phyloP scores from a whole-genome alignment of 2,888 invertebrate species.

The Megalurothrips usitatus region DNA sequence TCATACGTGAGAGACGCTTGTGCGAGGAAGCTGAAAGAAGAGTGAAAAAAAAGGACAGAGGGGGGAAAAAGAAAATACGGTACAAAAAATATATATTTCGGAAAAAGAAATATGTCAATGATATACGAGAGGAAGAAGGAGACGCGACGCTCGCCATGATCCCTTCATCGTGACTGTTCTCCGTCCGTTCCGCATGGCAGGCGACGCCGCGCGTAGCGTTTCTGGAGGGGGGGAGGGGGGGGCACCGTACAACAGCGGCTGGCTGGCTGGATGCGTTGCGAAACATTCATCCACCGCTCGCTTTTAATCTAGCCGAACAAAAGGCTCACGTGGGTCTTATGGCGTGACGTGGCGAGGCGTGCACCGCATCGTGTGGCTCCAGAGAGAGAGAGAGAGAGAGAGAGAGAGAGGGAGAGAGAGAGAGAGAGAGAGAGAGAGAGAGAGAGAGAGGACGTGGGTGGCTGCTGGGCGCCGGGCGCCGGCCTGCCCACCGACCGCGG shows the following conservation, averaged over 20 bases:
- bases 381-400: not conserved
- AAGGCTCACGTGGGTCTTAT: not conserved
- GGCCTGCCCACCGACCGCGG: too few relatives aligned
- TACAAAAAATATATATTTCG: too few relatives aligned
- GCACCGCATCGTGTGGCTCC: not conserved
- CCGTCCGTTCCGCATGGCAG: not conserved
- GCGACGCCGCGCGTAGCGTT: not conserved
- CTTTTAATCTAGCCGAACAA: slow-evolving; percentile 23
- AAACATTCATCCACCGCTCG: slow-evolving; percentile 2
- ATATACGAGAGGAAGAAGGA: not conserved
- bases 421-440: too few relatives aligned
- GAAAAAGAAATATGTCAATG: too few relatives aligned
- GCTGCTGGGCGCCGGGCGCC: too few relatives aligned
- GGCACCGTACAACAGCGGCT: too few relatives aligned
- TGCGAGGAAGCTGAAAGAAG: too few relatives aligned
- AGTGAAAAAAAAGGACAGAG: too few relatives aligned
- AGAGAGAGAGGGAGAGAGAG: too few relatives aligned
- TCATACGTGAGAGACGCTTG: too few relatives aligned
- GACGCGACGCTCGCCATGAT: not conserved
- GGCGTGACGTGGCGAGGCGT: not conserved
- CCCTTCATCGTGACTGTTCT: not conserved
- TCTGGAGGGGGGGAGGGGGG: not conserved
- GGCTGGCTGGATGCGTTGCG: not conserved
- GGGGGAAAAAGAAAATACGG: too few relatives aligned
- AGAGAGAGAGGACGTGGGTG: not conserved